Evolutionary conservation across 2,888 invertebrate species (phyloP).

Genomic region (Tetrapedia diversipes): DNA sequence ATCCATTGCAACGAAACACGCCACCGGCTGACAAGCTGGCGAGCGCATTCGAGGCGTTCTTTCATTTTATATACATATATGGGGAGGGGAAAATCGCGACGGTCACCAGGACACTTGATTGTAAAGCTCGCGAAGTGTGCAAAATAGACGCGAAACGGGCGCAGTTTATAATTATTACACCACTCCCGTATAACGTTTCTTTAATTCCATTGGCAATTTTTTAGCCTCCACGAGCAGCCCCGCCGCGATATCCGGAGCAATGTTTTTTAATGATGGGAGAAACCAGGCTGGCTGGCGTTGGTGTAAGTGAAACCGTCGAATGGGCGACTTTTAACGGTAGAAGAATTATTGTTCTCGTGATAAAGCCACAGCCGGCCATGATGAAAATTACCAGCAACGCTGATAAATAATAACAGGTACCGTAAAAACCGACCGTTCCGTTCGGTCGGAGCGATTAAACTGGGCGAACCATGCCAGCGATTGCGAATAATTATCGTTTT

Average conservation of each 20-base stretch:
- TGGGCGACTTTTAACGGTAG: not conserved
- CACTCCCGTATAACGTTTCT: not conserved
- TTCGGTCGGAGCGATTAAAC: not conserved
- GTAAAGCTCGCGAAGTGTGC: not conserved
- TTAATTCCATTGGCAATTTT: conserved; percentile 8
- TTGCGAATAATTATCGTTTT: conserved; percentile 22
- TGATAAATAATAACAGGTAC: conserved; percentile 33
- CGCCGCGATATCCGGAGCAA: not conserved
- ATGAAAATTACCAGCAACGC: not conserved
- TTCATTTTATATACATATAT: too few relatives aligned
- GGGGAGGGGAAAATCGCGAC: too few relatives aligned
- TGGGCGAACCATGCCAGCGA: not conserved
- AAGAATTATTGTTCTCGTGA: conserved; percentile 15
- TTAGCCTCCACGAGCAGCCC: not conserved
- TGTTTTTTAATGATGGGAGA: not conserved
- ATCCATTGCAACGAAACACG: not conserved
- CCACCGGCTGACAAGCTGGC: too few relatives aligned
- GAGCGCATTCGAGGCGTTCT: too few relatives aligned
- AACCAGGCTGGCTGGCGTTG: too few relatives aligned
- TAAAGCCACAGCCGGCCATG: not conserved
- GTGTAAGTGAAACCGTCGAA: not conserved
- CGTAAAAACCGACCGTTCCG: conserved; percentile 1
- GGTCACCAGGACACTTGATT: not conserved
- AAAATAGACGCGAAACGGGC: not conserved
- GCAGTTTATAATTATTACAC: not conserved